Evolutionary conservation across 1,140 invertebrate species (phyloP).

Genomic region (Himalopsyche phryganea): DNA sequence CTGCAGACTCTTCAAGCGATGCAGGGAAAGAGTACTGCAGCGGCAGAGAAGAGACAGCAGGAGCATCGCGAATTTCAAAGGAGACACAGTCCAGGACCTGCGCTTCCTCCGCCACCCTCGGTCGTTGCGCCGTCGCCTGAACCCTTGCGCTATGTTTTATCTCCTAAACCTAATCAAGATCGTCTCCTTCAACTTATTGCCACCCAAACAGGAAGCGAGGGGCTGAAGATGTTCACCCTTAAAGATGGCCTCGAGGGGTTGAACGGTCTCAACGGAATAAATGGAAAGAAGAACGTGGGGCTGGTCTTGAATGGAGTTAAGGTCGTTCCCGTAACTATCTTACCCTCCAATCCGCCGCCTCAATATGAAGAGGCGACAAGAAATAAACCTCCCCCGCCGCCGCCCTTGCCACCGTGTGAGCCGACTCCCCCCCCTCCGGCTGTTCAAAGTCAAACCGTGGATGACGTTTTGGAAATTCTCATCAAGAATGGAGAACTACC

Average conservation of each 20-base stretch:
- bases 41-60: conserved; percentile 37
- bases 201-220: conserved; percentile 22
- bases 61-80: conserved; percentile 32
- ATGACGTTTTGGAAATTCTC: conserved; percentile 92
- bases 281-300: conserved; percentile 33
- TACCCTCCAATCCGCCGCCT: conserved; percentile 54
- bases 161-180: conserved; percentile 29
- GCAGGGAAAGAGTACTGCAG: conserved; percentile 44
- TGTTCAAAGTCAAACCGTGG: conserved; percentile 69
- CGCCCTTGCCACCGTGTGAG: conserved; percentile 35
- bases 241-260: conserved; percentile 28
- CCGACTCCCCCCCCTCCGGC: conserved; percentile 34
- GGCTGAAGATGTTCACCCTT: conserved; percentile 30
- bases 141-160: conserved; percentile 37
- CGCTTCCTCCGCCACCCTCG: conserved; percentile 36
- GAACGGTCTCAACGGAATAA: conserved; percentile 29
- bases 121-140: conserved; percentile 12
- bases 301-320: conserved; percentile 46
- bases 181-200: conserved; percentile 28
- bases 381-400: conserved; percentile 32
- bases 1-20: conserved; percentile 56
- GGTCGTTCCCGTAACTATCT: conserved; percentile 49
- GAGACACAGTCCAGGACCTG: conserved; percentile 35
- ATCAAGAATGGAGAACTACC: conserved; percentile 91
- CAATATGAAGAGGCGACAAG: conserved; percentile 71